Conservation (phyloP, 1,140 invertebrate species). For the Drosophila tristis region DNA sequence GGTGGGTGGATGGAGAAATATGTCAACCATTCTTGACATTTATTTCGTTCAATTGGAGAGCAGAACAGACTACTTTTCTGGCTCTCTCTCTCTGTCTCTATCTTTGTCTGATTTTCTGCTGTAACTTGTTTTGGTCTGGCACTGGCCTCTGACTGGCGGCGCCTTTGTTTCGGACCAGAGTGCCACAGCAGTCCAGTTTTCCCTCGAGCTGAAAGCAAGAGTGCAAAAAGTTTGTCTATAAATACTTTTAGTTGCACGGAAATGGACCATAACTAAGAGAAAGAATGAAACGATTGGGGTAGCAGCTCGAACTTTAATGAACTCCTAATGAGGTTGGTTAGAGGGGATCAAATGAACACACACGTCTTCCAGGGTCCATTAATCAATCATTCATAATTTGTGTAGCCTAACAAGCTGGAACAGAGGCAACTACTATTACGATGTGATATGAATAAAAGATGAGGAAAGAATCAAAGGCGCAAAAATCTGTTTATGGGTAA, state of each 20-base stretch:
- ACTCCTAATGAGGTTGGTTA: slow-evolving; percentile 46
- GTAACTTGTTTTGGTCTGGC: slow-evolving; percentile 24
- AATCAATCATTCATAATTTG: slow-evolving; percentile 50
- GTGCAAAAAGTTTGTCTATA: slow-evolving; percentile 48
- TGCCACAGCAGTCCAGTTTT: slow-evolving; percentile 28
- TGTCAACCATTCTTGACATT: slow-evolving; percentile 43
- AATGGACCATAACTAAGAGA: slow-evolving; percentile 22
- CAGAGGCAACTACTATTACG: not conserved
- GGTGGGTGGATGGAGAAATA: slow-evolving; percentile 17
- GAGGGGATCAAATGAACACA: slow-evolving; percentile 1
- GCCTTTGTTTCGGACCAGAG: slow-evolving; percentile 40
- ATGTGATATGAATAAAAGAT: slow-evolving; percentile 27
- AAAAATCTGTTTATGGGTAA: too few relatives aligned
- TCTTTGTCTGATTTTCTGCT: slow-evolving; percentile 20
- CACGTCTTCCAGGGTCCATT: slow-evolving; percentile 2
- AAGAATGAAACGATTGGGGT: slow-evolving; percentile 10
- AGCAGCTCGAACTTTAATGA: slow-evolving; percentile 33
- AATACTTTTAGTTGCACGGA: slow-evolving; percentile 31
- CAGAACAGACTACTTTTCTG: too few relatives aligned
- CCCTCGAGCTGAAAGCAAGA: slow-evolving; percentile 56
- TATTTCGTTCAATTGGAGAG: slow-evolving; percentile 37
- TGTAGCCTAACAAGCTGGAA: not conserved
- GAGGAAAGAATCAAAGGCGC: not conserved
- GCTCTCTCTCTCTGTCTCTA: too few relatives aligned
- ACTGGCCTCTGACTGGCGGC: slow-evolving; percentile 31